Base-by-base conservation (phyloP, 2,113 vertebrate species). In the Epinephelus lanceolatus region DNA sequence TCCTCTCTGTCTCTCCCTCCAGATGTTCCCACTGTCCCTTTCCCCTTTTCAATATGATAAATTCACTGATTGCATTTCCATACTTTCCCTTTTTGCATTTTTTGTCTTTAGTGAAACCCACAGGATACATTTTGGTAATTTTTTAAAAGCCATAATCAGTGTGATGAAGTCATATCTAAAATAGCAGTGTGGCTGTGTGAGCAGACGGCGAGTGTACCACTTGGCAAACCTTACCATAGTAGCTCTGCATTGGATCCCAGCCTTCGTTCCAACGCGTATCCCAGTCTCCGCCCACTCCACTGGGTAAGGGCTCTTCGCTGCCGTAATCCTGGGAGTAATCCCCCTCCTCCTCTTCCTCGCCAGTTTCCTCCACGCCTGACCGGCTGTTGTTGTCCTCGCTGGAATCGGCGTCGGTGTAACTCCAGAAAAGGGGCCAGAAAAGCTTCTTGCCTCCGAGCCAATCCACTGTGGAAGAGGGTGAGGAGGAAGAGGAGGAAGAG, bases 341-440 rank as follows among this genome's bases (percentile, higher is more conserved):
- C 3, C 96, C 94, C 4, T 95, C 93, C 71, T 91, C 92, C 73
- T 93, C 93, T 52, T 91, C 93, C 69, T 93, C 93, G 2, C 80
- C 89, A 8, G 84, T 88, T 13, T 95, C 95, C 51, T 96, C 93
- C 1, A 74, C 21, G 30, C 88, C 94, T 59, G 79, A 95, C 70
- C 78, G 92, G 81, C 75, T 86, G 66, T 90, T 93, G 25, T 86
- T 95, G 11, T 94, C 95, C 80, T 97, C 96, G 2, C 89, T 82
- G 40, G 93, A 94, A 65, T 96, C 59, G 0, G 93, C 87, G 53
- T 97, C 96, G 0, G 92, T 94, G 87, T 97, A 97, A 78, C 96
- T 95, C 98, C 97, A 97, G 90, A 98, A 97, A 66, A 98, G 96
- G 0, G 97, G 97, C 97, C 97, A 98, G 93, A 97, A 97, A 59